Evolutionary conservation across 2,888 invertebrate genomes (phyloP).

Genomic region (Tipula vernalis): DNA sequence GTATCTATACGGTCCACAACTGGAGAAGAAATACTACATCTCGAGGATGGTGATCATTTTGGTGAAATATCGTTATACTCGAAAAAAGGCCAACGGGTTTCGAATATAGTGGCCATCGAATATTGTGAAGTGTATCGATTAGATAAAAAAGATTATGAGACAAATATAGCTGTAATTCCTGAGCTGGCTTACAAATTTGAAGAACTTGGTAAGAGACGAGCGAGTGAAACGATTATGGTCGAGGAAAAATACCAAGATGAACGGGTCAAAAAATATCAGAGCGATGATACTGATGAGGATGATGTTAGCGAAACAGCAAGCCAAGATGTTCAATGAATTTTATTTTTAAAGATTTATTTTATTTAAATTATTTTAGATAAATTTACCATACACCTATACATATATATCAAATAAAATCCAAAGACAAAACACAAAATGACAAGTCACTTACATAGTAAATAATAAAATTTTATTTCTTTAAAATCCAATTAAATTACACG

Average conservation of each 20-base stretch:
- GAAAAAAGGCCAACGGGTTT: constrained; percentile 23
- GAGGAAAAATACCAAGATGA: not conserved
- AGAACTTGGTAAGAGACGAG: not conserved
- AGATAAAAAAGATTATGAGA: constrained; percentile 20
- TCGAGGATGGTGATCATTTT: constrained; percentile 45
- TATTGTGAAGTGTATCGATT: constrained; percentile 34
- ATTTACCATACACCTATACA: too few species aligned
- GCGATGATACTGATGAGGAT: not conserved
- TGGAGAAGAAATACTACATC: constrained; percentile 45
- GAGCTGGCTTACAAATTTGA: not conserved
- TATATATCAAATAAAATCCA: too few species aligned
- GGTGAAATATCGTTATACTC: constrained; percentile 35
- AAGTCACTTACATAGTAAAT: too few species aligned
- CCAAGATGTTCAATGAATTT: too few species aligned
- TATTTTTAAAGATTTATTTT: too few species aligned
- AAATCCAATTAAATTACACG: too few species aligned
- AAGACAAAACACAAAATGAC: too few species aligned
- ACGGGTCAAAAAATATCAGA: not conserved
- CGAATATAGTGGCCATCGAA: constrained; percentile 34
- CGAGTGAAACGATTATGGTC: not conserved
- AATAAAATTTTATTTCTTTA: too few species aligned
- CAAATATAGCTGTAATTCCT: not conserved
- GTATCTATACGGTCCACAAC: constrained; percentile 46
- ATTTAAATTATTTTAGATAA: too few species aligned
- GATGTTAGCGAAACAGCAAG: too few species aligned